Evolutionary conservation across 2,888 invertebrate genomes (phyloP), one percentile per base, ranked within the genome.

Genomic region (Eledona agricola): DNA sequence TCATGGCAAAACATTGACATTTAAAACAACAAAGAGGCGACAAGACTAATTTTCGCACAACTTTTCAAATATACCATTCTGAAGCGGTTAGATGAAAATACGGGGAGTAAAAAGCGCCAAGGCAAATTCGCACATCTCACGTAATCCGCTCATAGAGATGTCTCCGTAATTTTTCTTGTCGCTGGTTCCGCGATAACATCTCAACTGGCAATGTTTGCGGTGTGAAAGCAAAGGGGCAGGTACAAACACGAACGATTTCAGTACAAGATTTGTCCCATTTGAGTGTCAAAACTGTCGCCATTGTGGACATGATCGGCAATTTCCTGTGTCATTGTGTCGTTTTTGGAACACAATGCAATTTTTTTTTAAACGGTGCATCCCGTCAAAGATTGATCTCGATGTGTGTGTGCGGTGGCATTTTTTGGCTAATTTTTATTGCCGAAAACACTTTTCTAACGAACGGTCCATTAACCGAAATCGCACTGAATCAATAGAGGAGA

Each of bases 231-330:
- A 46, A 11, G 17, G 19, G 46, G 26, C 34, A 46, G 34, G 46
- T 34, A 46, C 34, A 46, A 34, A 34, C 26, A 16, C 23, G 31
- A 15, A 11, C 32, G 45, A 23, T 23, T 45, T 32, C 35, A 17
- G 37, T 25, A 9, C 10, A 37, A 47, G 47, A 37, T 37, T 37
- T 37, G 47, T 37, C 40, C 31, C 31, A 49, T 49, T 60, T 51
- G 52, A 49, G 34, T 57, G 60, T 58, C 57, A 47, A 51, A 56
- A 52, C 43, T 53, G 57, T 55, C 60, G 45, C 46, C 19, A 51
- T 51, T 51, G 51, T 51, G 37, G 37, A 58, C 55, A 55, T 58
- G 57, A 60, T 58, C 55, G 53, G 35, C 51, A 49, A 53, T 54
- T 60, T 58, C 58, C 60, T 58, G 46, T 46, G 43, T 28, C 42